Evolutionary conservation across 2,113 vertebrate species (phyloP).

Genomic region (Hydrochoerus hydrochaeris): DNA sequence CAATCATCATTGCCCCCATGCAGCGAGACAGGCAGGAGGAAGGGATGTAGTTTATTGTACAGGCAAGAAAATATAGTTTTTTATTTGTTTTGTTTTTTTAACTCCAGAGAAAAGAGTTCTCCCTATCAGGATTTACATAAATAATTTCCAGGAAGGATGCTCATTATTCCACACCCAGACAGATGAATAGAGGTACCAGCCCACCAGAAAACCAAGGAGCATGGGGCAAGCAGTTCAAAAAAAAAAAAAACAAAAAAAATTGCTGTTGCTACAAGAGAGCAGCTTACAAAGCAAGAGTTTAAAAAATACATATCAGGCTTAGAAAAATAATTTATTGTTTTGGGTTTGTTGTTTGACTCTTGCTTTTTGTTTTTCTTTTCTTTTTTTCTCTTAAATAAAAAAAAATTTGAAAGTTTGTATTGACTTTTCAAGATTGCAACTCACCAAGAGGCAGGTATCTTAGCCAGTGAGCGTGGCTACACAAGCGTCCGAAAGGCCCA

Average conservation of each 20-base stretch:
- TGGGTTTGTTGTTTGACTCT: too few relatives aligned
- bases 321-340: too few relatives aligned
- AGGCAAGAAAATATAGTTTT: neutral
- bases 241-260: conserved; percentile 5
- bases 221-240: neutral
- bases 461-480: neutral
- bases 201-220: neutral
- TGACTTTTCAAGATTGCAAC: neutral
- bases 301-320: neutral
- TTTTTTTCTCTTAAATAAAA: too few relatives aligned
- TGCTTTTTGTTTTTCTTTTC: too few relatives aligned
- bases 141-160: neutral
- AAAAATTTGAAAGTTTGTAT: neutral
- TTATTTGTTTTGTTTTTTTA: neutral
- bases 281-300: neutral
- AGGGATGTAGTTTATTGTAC: neutral
- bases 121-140: neutral
- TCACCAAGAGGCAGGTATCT: neutral
- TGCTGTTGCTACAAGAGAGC: neutral
- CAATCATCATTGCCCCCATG: neutral
- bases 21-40: neutral
- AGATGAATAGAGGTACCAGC: neutral
- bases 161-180: neutral
- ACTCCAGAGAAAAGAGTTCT: neutral
- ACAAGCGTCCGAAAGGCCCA: too few relatives aligned